Conservation (phyloP, 1,140 invertebrate genomes). For the Protaetia brevitarsis region DNA sequence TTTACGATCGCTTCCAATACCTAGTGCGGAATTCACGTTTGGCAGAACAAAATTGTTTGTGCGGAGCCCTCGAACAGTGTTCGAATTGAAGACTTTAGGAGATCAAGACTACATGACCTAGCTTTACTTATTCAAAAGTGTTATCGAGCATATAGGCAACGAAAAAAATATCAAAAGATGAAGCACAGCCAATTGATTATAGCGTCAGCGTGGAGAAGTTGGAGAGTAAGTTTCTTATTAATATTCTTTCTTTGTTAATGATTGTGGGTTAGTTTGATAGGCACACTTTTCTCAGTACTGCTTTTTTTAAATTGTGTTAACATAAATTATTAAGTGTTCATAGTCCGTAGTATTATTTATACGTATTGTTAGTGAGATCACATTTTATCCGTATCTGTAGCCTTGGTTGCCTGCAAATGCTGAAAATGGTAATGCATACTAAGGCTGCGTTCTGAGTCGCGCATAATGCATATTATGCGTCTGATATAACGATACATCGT, state of each 20-base stretch:
- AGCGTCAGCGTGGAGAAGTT: conserved; percentile 69
- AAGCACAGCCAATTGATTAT: conserved; percentile 67
- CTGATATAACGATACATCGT: too few species aligned
- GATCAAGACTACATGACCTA: conserved; percentile 68
- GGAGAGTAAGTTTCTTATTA: conserved; percentile 60
- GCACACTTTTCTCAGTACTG: too few species aligned
- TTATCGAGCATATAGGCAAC: conserved; percentile 68
- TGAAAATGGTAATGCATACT: too few species aligned
- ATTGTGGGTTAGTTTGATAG: too few species aligned
- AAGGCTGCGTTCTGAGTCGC: too few species aligned
- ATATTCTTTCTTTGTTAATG: too few species aligned
- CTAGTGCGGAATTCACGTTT: conserved; percentile 71
- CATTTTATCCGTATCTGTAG: too few species aligned
- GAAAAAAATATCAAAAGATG: conserved; percentile 58
- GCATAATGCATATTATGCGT: too few species aligned
- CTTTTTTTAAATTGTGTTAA: not conserved
- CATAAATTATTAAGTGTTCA: not conserved
- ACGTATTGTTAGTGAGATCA: too few species aligned
- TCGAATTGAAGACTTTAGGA: conserved; percentile 77
- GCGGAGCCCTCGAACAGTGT: conserved; percentile 71
- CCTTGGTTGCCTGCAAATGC: too few species aligned
- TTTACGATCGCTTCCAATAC: conserved; percentile 67
- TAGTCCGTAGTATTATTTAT: too few species aligned
- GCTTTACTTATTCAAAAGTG: conserved; percentile 75
- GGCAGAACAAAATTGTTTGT: conserved; percentile 73